A percentile compares a stretch with the other conserved stretches of the same genome.
These are phyloP conservation scores for Orthonevra nobilis DNA, from an alignment of 2,888 invertebrate genomes.

Conservation along the genomic window DNA sequence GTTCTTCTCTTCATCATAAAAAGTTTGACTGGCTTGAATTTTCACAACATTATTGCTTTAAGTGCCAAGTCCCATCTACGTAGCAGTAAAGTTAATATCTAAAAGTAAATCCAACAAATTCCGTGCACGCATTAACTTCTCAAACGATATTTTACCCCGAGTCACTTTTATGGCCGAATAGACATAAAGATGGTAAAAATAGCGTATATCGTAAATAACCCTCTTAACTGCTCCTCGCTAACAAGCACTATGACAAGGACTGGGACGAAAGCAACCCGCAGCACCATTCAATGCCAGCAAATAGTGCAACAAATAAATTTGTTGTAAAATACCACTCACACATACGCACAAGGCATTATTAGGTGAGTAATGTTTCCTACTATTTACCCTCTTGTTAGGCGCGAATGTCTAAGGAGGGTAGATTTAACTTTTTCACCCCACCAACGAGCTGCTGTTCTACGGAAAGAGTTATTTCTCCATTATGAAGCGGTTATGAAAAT, in stretches of 20 bases:
- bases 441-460: neutral
- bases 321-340: conserved; percentile 32
- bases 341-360: conserved; percentile 19
- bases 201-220: conserved; percentile 67
- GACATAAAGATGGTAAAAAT: conserved; percentile 69
- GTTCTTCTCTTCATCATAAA: too few relatives aligned
- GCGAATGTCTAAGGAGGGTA: conserved; percentile 46
- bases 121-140: conserved; percentile 55
- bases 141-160: conserved; percentile 59
- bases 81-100: conserved; percentile 27
- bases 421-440: conserved; percentile 21
- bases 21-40: too few relatives aligned
- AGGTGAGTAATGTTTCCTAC: conserved; percentile 58
- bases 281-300: conserved; percentile 11
- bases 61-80: neutral
- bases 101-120: conserved; percentile 46
- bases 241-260: too few relatives aligned
- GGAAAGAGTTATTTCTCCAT: conserved; percentile 7
- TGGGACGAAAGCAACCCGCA: neutral
- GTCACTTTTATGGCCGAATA: conserved; percentile 68
- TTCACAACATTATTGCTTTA: too few relatives aligned
- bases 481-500: conserved; percentile 53
- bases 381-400: conserved; percentile 65
- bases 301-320: conserved; percentile 55
- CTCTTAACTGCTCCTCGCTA: conserved; percentile 62